These are phyloP conservation scores for Cylas formicarius DNA, from an alignment of 1,140 invertebrate genomes.

Conservation along the genomic window DNA sequence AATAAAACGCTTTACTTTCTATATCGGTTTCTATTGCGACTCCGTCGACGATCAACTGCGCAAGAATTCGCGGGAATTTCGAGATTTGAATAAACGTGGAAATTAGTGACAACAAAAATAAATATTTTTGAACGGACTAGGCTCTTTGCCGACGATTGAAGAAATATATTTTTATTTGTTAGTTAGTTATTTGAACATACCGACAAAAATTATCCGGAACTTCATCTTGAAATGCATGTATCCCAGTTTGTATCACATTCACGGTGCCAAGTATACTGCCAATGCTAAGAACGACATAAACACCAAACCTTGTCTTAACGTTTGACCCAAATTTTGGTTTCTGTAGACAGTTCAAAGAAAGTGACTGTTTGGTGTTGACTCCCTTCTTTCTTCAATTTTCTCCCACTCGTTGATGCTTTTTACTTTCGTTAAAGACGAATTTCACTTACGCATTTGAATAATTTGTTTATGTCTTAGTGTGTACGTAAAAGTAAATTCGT, in stretches of 20 bases:
- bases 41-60: not conserved
- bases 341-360: conserved; percentile 38
- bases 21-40: not conserved
- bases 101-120: conserved; percentile 2
- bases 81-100: not conserved
- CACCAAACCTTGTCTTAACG: conserved; percentile 31
- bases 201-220: conserved; percentile 28
- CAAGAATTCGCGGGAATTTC: not conserved
- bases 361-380: conserved; percentile 32
- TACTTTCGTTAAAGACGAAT: conserved; percentile 38
- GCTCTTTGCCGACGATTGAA: not conserved
- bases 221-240: conserved; percentile 30
- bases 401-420: conserved; percentile 38
- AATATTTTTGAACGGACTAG: not conserved
- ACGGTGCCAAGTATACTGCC: conserved; percentile 25
- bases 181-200: conserved; percentile 21
- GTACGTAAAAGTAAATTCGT: conserved; percentile 8
- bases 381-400: conserved; percentile 36
- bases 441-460: conserved; percentile 30
- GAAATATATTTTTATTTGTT: not conserved
- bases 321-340: conserved; percentile 37
- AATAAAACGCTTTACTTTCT: not conserved
- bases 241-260: conserved; percentile 24
- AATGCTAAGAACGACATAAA: conserved; percentile 14
- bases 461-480: conserved; percentile 19